Evolutionary conservation across 2,888 invertebrate genomes (phyloP), one percentile per base, ranked within the genome.

Genomic region (Synanthedon andrenaeformis): DNA sequence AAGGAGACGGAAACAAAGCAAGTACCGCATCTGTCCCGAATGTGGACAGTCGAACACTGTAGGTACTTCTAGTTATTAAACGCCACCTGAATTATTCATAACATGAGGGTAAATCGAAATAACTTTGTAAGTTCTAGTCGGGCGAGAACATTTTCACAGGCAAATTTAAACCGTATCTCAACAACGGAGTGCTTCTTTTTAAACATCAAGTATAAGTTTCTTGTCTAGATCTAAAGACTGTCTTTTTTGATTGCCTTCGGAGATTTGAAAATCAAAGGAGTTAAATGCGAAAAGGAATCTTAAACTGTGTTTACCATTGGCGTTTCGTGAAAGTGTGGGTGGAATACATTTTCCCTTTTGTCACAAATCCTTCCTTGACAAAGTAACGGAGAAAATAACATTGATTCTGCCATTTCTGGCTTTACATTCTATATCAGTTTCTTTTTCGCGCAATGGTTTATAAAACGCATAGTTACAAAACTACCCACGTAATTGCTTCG

Each of bases 1-100:
- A 74, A 63, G 61, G 69, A 62, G 72, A 72, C 63, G 45, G 13
- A 45, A 6, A 3, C 5, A 45, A n/a, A 45, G 45, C 45, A 13
- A 4, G 45, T 45, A 14, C 14, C 45, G 45, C 45, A 45, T 14
- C 13, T 45, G 45, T n/a, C 45, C 62, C 63, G 60, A 64, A 63
- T 63, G 59, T 63, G 68, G 66, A 61, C 61, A 64, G 63, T 64
- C 65, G 65, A 64, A 67, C 64, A 70, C 74, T 70, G 70, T 69
- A 55, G 70, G 70, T 69, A 54, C 55, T 53, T 54, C 70, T 74
- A 78, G 81, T 83, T 86, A 86, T 83, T 84, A 84, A 82, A 79
- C 77, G 76, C 67, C 72, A 74, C 70, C 72, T 86, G 86, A 85
- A 86, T 86, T 74, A 86, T 85, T 86, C 85, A 86, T 86, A 74